Conservation (phyloP, 2,113 vertebrate species). For the Cavia porcellus region DNA sequence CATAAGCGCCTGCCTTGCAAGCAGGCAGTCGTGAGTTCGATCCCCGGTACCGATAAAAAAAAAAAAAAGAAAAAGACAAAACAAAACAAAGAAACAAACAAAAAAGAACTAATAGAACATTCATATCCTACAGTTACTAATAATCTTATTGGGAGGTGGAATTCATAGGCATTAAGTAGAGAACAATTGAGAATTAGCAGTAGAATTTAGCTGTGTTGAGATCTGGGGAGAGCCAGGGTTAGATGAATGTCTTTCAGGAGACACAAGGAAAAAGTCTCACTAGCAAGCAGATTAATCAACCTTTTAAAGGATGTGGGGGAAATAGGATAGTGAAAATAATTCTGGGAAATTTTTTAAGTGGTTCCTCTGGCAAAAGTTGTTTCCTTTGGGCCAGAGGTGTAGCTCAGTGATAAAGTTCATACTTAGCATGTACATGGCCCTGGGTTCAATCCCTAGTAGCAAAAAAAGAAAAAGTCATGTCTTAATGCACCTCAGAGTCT, state of each 20-base stretch:
- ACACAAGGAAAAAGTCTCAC: neutral
- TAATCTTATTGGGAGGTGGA: conserved; percentile 19
- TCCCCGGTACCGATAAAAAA: too few relatives aligned
- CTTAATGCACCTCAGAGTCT: neutral
- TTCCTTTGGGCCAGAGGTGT: neutral
- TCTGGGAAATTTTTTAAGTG: conserved; percentile 31
- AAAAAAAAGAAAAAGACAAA: too few relatives aligned
- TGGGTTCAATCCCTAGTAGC: neutral
- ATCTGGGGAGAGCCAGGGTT: neutral
- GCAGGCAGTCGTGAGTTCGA: too few relatives aligned
- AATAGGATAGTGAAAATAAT: neutral
- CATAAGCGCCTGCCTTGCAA: too few relatives aligned
- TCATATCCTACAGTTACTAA: conserved; percentile 9
- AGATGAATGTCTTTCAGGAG: neutral
- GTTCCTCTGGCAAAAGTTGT: conserved; percentile 13
- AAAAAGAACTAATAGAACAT: neutral
- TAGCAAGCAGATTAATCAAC: neutral
- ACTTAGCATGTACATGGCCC: neutral
- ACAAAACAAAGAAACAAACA: too few relatives aligned
- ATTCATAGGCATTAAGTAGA: conserved; percentile 17
- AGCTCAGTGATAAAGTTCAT: neutral
- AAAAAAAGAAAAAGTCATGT: neutral
- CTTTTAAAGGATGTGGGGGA: conserved; percentile 20
- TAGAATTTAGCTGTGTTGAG: neutral
- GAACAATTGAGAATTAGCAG: neutral